Conservation (phyloP, 2,888 invertebrate species). For the Drepana falcataria region DNA sequence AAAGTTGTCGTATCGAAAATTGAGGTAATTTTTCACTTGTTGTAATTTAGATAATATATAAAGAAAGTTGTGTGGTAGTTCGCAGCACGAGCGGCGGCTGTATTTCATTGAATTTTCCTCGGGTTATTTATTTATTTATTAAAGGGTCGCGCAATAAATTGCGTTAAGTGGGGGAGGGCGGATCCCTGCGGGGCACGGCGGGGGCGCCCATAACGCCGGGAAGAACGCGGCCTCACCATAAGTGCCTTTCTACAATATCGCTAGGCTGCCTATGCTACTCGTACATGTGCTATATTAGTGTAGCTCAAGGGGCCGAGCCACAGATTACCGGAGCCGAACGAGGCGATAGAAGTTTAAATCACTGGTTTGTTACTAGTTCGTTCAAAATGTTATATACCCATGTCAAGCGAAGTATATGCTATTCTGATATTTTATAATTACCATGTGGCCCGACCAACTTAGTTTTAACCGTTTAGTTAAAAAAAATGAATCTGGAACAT, state of each 20-base stretch:
- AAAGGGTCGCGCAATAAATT: slow-evolving; percentile 76
- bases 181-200: slow-evolving; percentile 64
- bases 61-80: slow-evolving; percentile 29
- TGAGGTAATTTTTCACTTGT: slow-evolving; percentile 46
- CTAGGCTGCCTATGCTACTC: slow-evolving; percentile 4
- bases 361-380: too few relatives aligned
- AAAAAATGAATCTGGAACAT: too few relatives aligned
- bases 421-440: too few relatives aligned
- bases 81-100: slow-evolving; percentile 49
- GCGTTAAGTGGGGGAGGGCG: slow-evolving; percentile 76
- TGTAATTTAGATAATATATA: slow-evolving; percentile 14
- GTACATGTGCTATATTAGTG: slow-evolving; percentile 54
- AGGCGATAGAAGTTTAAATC: too few relatives aligned
- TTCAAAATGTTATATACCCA: too few relatives aligned
- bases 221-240: slow-evolving; percentile 65
- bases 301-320: too few relatives aligned
- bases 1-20: slow-evolving; percentile 34
- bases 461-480: too few relatives aligned
- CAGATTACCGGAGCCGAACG: too few relatives aligned
- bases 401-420: too few relatives aligned
- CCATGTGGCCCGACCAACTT: too few relatives aligned
- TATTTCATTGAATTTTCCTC: slow-evolving; percentile 76
- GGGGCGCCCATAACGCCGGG: slow-evolving; percentile 70
- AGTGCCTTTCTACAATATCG: slow-evolving; percentile 69
- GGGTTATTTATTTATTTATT: slow-evolving; percentile 77